phyloP scores from a whole-genome alignment of 1,140 invertebrate species.

The Rhopalosiphum maidis region DNA sequence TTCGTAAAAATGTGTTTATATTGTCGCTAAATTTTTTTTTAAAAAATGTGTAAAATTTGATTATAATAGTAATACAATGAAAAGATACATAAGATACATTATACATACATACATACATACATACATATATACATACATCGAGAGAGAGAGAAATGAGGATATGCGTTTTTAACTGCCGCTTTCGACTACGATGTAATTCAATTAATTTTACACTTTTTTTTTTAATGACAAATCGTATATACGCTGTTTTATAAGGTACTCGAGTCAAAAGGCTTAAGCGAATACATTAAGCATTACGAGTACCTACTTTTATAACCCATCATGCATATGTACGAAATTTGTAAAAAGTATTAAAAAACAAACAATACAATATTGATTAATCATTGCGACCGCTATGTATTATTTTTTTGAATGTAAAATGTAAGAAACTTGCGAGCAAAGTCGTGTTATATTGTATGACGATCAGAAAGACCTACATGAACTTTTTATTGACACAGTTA shows the following conservation, averaged over 20 bases:
- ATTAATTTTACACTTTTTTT: slow-evolving; percentile 13
- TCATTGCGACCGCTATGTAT: too few species aligned
- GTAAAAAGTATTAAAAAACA: not conserved
- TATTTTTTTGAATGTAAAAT: not conserved
- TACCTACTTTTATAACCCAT: not conserved
- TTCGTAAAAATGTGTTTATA: not conserved
- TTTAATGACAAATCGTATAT: not conserved
- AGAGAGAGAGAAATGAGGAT: too few species aligned
- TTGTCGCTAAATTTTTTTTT: not conserved
- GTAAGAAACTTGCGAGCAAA: not conserved
- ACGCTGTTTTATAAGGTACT: not conserved
- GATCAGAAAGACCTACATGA: not conserved
- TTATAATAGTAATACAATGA: not conserved
- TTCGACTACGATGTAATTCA: not conserved
- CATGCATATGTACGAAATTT: not conserved
- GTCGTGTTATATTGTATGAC: not conserved
- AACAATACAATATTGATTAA: not conserved
- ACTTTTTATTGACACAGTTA: not conserved
- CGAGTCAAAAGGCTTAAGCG: not conserved
- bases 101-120: not conserved
- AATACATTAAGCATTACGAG: not conserved
- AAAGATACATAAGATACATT: not conserved
- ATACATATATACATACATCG: too few species aligned
- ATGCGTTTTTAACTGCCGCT: not conserved
- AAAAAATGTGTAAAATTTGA: not conserved